phyloP scores from a whole-genome alignment of 1,140 invertebrate species.

The Papilio aristodemus region DNA sequence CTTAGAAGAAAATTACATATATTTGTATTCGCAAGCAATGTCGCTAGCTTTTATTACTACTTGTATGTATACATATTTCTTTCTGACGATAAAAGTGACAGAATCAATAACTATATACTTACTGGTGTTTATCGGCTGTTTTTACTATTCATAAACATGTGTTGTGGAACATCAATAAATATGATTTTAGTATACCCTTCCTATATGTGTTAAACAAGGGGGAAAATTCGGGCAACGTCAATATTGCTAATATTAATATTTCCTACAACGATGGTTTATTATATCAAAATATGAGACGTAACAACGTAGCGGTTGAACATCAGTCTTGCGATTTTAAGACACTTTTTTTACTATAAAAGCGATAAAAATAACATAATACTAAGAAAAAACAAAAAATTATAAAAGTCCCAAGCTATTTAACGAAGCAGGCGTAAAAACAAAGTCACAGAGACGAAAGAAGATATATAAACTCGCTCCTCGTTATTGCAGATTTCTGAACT shows the following conservation, averaged over 20 bases:
- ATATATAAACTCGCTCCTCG: too few relatives aligned
- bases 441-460: neutral
- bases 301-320: neutral
- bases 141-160: conserved; percentile 14
- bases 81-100: conserved; percentile 3
- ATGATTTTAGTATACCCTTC: neutral
- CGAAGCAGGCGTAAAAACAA: neutral
- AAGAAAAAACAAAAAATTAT: neutral
- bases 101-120: conserved; percentile 7
- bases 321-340: too few relatives aligned
- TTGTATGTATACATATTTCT: conserved; percentile 5
- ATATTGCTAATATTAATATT: conserved; percentile 1
- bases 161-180: neutral
- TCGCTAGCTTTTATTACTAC: conserved; percentile 8
- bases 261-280: neutral
- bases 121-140: conserved; percentile 2
- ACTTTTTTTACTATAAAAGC: neutral
- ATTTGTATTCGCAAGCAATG: neutral
- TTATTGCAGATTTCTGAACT: neutral
- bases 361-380: neutral
- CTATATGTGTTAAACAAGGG: conserved; percentile 1
- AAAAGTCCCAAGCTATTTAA: neutral
- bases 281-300: neutral
- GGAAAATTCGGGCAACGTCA: neutral
- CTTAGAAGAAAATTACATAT: too few relatives aligned